Conservation (phyloP, 2,888 invertebrate genomes). For the Hemicrepidius hirtus region DNA sequence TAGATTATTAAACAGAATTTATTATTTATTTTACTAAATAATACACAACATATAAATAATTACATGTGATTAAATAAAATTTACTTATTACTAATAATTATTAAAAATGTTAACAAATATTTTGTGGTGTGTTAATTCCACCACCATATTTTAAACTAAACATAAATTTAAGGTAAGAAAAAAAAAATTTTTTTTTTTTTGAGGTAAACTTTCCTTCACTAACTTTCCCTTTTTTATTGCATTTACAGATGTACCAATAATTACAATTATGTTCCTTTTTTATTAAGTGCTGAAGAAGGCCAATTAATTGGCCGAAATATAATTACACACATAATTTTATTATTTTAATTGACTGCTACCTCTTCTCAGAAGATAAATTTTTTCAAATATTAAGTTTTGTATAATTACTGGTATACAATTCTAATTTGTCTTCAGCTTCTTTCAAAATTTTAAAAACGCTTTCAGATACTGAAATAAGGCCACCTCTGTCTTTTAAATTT, state of each 20-base stretch:
- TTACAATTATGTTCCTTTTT: too few relatives aligned
- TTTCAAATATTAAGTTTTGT: not conserved
- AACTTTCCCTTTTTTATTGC: too few relatives aligned
- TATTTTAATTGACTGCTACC: not conserved
- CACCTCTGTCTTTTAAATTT: not conserved
- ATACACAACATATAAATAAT: too few relatives aligned
- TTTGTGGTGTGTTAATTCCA: not conserved
- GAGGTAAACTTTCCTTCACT: too few relatives aligned
- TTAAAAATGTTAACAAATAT: not conserved
- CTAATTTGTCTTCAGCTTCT: not conserved
- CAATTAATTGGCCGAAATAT: not conserved
- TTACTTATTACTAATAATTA: not conserved
- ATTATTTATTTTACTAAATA: too few relatives aligned
- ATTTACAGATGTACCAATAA: too few relatives aligned
- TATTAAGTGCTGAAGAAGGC: too few relatives aligned
- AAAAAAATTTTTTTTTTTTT: too few relatives aligned
- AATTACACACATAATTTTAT: not conserved
- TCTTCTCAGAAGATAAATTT: not conserved
- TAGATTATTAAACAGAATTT: too few relatives aligned
- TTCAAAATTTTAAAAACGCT: not conserved
- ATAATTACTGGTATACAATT: not conserved
- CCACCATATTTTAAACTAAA: not conserved
- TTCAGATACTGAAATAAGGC: not conserved
- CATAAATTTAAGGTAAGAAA: too few relatives aligned
- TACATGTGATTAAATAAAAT: too few relatives aligned